phyloP scores from a whole-genome alignment of 1,140 invertebrate species.

The Lordiphosa clarofinis region DNA sequence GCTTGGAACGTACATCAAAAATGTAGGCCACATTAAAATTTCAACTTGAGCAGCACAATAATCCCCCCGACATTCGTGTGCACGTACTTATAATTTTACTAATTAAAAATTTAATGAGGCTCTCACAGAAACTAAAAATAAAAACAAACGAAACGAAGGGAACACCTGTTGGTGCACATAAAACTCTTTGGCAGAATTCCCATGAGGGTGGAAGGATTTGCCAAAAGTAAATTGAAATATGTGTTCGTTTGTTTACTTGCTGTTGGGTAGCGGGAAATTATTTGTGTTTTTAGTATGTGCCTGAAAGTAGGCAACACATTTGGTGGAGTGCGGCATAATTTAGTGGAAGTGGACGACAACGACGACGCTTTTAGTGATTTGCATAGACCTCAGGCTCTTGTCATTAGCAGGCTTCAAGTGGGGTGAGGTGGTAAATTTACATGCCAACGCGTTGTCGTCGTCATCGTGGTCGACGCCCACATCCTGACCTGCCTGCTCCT shows the following conservation, averaged over 20 bases:
- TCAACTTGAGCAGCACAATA: too few relatives aligned
- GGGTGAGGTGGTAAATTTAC: constrained; percentile 28
- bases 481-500: constrained; percentile 4
- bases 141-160: constrained; percentile 49
- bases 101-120: constrained; percentile 77
- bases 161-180: constrained; percentile 61
- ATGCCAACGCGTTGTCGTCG: constrained; percentile 33
- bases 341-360: constrained; percentile 50
- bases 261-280: too few relatives aligned
- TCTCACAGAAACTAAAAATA: constrained; percentile 26
- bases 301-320: constrained; percentile 58
- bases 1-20: constrained; percentile 32
- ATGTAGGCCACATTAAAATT: constrained; percentile 15
- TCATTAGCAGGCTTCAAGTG: constrained; percentile 34
- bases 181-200: constrained; percentile 69
- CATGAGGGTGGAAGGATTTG: constrained; percentile 43
- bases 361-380: constrained; percentile 26
- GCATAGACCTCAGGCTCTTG: constrained; percentile 38
- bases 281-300: constrained; percentile 5
- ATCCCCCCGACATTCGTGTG: constrained; percentile 28
- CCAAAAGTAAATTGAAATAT: constrained; percentile 52
- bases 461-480: constrained; percentile 16
- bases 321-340: constrained; percentile 59
- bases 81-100: constrained; percentile 54
- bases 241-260: constrained; percentile 25